A percentile compares a stretch with the other conserved stretches of the same genome.
These are phyloP conservation scores for Narcine bancroftii DNA, from an alignment of 2,113 vertebrate species.

Conservation along the genomic window DNA sequence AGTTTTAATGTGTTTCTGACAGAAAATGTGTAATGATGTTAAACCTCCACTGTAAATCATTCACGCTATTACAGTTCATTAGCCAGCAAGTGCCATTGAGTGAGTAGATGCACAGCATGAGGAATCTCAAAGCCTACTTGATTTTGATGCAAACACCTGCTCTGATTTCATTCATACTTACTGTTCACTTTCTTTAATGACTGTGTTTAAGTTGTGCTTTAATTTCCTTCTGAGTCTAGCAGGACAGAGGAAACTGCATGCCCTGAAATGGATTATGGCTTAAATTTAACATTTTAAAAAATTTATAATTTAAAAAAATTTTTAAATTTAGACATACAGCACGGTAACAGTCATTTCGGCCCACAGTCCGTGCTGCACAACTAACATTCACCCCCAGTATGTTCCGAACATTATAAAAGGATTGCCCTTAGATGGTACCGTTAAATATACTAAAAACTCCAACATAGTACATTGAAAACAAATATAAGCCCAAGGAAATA, in stretches of 20 bases:
- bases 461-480: not conserved
- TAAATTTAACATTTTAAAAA: too few relatives aligned
- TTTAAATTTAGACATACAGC: too few relatives aligned
- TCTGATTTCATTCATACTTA: not conserved
- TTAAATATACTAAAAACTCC: not conserved
- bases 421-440: not conserved
- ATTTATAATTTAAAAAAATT: too few relatives aligned
- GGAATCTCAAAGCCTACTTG: not conserved
- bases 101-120: not conserved
- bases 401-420: too few relatives aligned
- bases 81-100: not conserved
- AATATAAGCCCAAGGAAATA: not conserved
- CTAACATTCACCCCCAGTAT: too few relatives aligned
- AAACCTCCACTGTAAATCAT: not conserved
- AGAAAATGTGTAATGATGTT: not conserved
- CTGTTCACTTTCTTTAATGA: not conserved
- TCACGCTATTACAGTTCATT: not conserved
- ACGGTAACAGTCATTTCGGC: too few relatives aligned
- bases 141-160: not conserved
- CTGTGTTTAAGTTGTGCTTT: not conserved
- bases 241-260: not conserved
- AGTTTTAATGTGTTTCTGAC: not conserved
- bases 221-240: not conserved
- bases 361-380: too few relatives aligned
- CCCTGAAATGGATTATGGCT: not conserved